phyloP scores from a whole-genome alignment of 2,888 invertebrate genomes.

The Heterodera filipjevi region DNA sequence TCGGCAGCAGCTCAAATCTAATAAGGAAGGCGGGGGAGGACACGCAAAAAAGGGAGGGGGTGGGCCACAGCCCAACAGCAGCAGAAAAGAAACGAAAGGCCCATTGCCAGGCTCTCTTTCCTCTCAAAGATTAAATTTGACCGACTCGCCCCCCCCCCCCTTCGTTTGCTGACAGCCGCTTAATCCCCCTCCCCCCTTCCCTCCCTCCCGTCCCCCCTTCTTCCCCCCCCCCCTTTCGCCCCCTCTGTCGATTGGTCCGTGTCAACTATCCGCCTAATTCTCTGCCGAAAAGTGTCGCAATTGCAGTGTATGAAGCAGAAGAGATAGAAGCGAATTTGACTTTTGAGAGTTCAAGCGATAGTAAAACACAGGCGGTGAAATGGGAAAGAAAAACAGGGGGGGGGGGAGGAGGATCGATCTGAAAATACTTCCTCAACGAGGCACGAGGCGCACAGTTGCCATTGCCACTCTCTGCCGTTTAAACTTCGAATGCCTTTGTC shows the following conservation, averaged over 20 bases:
- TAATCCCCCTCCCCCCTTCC: background rate
- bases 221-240: background rate
- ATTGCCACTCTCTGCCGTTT: background rate
- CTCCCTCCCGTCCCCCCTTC: background rate
- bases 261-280: conserved; percentile 7
- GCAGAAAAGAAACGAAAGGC: background rate
- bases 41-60: background rate
- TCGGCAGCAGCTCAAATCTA: conserved; percentile 8
- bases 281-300: conserved; percentile 15
- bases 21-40: background rate
- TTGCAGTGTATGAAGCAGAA: conserved; percentile 7
- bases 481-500: too few species aligned
- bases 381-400: too few species aligned
- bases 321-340: background rate
- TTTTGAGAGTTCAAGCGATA: background rate
- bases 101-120: background rate
- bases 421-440: background rate
- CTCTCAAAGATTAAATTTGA: conserved; percentile 2
- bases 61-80: background rate
- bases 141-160: background rate
- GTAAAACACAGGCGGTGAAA: background rate
- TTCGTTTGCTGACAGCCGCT: conserved; percentile 8
- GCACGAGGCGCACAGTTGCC: background rate
- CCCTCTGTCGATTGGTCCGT: background rate
- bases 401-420: background rate